A percentile compares a stretch with the other conserved stretches of the same genome.
Evolutionary conservation across 2,797 vertebrate species (phyloP).

Genomic region (Phalloptychus januarius): DNA sequence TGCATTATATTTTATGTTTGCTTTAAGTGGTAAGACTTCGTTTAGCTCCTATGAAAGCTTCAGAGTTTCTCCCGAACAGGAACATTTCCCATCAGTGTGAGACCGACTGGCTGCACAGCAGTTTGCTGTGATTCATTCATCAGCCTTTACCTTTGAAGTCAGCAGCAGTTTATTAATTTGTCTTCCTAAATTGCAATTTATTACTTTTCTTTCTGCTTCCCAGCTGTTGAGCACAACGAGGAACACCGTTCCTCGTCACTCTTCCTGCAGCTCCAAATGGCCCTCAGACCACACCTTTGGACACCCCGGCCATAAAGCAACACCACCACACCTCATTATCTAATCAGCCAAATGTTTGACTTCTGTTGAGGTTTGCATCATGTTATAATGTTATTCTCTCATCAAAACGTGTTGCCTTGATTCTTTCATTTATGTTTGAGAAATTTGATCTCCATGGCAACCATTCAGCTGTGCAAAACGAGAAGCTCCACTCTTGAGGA

Average conservation of each 20-base stretch:
- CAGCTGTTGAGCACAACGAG: neutral
- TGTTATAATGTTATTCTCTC: no score
- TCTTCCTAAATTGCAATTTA: neutral
- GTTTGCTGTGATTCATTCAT: neutral
- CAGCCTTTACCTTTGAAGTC: neutral
- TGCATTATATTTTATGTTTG: neutral
- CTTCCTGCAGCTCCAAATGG: neutral
- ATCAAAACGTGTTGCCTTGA: no score
- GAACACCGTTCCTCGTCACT: neutral
- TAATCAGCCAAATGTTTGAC: neutral
- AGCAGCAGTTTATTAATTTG: neutral
- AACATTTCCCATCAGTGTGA: neutral
- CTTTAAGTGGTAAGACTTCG: neutral
- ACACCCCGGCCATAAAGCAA: neutral
- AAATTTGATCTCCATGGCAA: no score
- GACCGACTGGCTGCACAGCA: neutral
- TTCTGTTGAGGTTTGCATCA: no score
- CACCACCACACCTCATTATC: neutral
- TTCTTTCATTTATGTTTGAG: no score
- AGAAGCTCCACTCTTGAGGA: no score
- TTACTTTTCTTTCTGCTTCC: neutral
- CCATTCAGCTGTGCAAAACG: no score
- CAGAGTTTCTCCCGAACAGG: neutral
- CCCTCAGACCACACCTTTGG: no score
- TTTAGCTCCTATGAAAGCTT: neutral